Evolutionary conservation across 1,140 invertebrate genomes (phyloP).

Genomic region (Leptinotarsa undecemlineata): DNA sequence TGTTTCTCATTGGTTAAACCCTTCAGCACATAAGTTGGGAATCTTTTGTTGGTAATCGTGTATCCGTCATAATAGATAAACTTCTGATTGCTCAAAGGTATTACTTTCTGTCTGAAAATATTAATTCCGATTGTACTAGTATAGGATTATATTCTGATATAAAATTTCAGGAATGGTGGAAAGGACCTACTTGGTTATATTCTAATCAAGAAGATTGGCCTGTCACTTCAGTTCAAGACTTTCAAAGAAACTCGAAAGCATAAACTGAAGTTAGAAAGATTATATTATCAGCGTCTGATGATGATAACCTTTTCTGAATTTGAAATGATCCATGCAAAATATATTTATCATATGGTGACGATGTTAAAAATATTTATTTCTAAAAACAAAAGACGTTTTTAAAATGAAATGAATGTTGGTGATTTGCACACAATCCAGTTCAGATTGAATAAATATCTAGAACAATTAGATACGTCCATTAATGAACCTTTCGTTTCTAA

Average conservation of each 20-base stretch:
- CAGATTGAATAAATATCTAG: no score
- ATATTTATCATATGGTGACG: no score
- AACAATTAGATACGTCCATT: no score
- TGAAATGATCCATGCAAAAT: no score
- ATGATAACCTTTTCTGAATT: no score
- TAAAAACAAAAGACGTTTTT: no score
- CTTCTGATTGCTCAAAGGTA: not conserved
- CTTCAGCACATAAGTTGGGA: not conserved
- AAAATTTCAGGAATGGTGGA: not conserved
- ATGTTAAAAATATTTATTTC: no score
- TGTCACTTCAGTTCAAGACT: not conserved
- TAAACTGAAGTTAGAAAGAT: not conserved
- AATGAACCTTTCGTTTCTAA: no score
- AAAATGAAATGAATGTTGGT: no score
- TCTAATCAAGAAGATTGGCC: not conserved
- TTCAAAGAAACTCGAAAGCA: not conserved
- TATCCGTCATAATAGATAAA: not conserved
- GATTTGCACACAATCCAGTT: no score
- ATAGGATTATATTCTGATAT: no score
- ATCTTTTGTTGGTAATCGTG: not conserved
- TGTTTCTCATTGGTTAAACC: not conserved
- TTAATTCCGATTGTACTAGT: not conserved
- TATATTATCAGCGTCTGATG: not conserved
- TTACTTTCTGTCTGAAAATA: not conserved
- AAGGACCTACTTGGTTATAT: not conserved